A percentile compares a stretch with the other conserved stretches of the same genome.
Conservation (phyloP, 2,797 vertebrate species). For the Dryobates pubescens region DNA sequence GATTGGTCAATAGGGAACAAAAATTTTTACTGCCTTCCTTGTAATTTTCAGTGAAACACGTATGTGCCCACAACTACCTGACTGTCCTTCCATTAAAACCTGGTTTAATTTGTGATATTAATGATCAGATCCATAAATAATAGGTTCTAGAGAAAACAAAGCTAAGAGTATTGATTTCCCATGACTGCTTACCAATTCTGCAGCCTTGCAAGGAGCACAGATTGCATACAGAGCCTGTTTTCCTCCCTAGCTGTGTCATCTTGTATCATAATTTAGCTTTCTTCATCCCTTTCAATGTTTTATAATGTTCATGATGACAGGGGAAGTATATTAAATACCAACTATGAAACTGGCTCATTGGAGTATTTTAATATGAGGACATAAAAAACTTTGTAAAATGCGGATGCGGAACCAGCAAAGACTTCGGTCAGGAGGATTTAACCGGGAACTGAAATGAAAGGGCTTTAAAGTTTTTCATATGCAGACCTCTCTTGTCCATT, state of each 20-base stretch:
- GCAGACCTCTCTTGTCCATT: background rate
- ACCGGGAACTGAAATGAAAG: background rate
- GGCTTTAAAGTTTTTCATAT: background rate
- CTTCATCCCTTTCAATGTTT: background rate
- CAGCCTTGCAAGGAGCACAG: background rate
- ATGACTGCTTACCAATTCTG: background rate
- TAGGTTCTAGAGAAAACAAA: slow-evolving; percentile 6
- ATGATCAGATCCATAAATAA: background rate
- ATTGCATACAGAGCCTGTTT: background rate
- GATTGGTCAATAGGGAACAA: background rate
- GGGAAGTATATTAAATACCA: background rate
- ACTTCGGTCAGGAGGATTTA: background rate
- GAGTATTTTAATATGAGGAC: background rate
- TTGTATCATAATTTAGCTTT: background rate
- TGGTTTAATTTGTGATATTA: background rate
- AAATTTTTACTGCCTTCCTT: background rate
- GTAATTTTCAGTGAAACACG: background rate
- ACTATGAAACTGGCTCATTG: background rate
- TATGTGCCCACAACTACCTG: background rate
- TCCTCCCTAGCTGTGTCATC: background rate
- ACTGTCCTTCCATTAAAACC: background rate
- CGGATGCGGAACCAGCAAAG: background rate
- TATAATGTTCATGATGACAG: background rate
- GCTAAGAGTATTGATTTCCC: background rate
- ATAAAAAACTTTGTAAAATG: background rate